A percentile compares a stretch with the other conserved stretches of the same genome.
These are phyloP conservation scores for Argyresthia albistria DNA, from an alignment of 2,888 invertebrate genomes.

Conservation along the genomic window DNA sequence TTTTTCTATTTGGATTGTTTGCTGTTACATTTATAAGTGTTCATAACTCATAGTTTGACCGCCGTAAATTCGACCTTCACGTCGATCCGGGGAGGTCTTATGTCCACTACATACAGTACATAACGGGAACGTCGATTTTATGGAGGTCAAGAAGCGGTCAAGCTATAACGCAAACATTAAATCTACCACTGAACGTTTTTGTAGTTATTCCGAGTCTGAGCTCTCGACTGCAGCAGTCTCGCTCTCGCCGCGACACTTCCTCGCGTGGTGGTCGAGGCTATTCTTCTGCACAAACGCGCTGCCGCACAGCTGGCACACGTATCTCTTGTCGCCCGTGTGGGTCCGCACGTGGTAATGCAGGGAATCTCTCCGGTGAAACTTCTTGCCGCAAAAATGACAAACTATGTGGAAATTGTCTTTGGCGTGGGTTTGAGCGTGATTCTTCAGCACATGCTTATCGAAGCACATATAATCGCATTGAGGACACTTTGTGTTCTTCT, in stretches of 20 bases:
- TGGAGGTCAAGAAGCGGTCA: neutral
- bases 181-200: neutral
- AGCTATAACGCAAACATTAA: neutral
- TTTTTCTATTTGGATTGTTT: no score
- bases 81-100: no score
- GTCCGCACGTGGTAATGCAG: constrained; percentile 15
- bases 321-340: constrained; percentile 43
- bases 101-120: no score
- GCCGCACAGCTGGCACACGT: constrained; percentile 42
- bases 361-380: constrained; percentile 21
- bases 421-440: constrained; percentile 23
- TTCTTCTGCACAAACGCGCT: constrained; percentile 49
- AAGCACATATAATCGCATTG: constrained; percentile 24
- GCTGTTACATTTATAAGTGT: no score
- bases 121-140: neutral
- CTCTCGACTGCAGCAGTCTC: neutral
- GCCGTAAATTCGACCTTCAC: no score
- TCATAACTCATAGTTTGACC: no score
- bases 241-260: constrained; percentile 29
- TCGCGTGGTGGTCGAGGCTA: constrained; percentile 40
- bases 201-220: neutral
- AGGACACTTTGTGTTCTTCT: constrained; percentile 18
- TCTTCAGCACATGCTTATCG: constrained; percentile 16
- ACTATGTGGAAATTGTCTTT: constrained; percentile 24
- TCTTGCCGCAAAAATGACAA: constrained; percentile 21